Percentiles rank a stretch among this genome's conserved stretches.
phyloP scores from a whole-genome alignment of 2,113 vertebrate species.

The Suricata suricatta region DNA sequence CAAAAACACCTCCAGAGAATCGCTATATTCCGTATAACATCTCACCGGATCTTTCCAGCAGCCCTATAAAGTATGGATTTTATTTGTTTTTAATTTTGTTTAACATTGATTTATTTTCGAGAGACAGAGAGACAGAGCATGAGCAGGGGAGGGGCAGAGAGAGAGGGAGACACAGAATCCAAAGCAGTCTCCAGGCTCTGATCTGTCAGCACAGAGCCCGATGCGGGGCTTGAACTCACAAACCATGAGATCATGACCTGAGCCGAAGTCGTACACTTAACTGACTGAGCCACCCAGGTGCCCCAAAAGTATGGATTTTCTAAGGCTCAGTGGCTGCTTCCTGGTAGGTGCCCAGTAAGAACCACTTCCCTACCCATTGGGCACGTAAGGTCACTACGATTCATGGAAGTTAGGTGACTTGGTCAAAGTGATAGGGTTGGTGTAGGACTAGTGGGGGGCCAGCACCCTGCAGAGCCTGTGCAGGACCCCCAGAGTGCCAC shows the following conservation, averaged over 20 bases:
- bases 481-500: not conserved
- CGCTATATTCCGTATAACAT: no score
- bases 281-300: no score
- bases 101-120: no score
- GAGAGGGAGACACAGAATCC: no score
- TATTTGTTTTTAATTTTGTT: no score
- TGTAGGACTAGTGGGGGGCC: not conserved
- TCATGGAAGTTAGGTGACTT: not conserved
- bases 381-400: not conserved
- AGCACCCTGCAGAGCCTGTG: not conserved
- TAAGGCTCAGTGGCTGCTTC: not conserved
- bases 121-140: no score
- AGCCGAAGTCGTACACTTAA: no score
- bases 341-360: not conserved
- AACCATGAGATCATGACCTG: no score
- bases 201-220: no score
- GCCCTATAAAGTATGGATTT: not conserved
- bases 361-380: not conserved
- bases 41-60: not conserved
- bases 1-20: not conserved
- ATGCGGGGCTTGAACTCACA: no score
- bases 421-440: not conserved
- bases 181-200: no score
- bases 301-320: not conserved
- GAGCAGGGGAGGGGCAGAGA: no score